These are phyloP conservation scores for Cheilosia grossa DNA, from an alignment of 2,888 invertebrate genomes.

Conservation along the genomic window DNA sequence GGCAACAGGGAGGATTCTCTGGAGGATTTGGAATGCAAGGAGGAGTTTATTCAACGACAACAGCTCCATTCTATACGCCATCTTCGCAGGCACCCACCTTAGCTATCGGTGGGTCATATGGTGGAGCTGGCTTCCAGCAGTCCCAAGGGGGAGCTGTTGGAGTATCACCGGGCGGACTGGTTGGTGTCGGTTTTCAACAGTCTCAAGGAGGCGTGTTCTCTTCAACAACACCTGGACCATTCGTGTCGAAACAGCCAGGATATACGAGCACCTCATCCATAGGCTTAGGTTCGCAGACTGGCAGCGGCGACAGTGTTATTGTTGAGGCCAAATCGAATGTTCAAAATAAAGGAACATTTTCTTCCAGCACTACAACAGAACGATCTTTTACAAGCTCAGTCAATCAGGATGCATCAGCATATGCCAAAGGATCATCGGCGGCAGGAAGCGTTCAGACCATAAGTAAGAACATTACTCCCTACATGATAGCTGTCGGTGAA, in stretches of 20 bases:
- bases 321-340: slow-evolving; percentile 72
- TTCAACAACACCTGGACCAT: slow-evolving; percentile 70
- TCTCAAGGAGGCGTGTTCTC: slow-evolving; percentile 75
- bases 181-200: slow-evolving; percentile 18
- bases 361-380: slow-evolving; percentile 69
- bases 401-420: slow-evolving; percentile 48
- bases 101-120: slow-evolving; percentile 9
- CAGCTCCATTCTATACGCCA: slow-evolving; percentile 48
- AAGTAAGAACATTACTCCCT: slow-evolving; percentile 77
- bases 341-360: slow-evolving; percentile 38
- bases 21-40: slow-evolving; percentile 32
- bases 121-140: slow-evolving; percentile 17
- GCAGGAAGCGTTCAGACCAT: slow-evolving; percentile 74
- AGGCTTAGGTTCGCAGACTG: not conserved
- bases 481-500: slow-evolving; percentile 79
- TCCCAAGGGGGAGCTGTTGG: slow-evolving; percentile 17
- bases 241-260: slow-evolving; percentile 65
- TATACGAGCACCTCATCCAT: slow-evolving; percentile 29
- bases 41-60: slow-evolving; percentile 37
- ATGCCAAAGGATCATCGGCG: slow-evolving; percentile 31
- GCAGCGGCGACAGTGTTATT: slow-evolving; percentile 71
- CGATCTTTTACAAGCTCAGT: slow-evolving; percentile 43
- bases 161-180: slow-evolving; percentile 12
- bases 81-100: slow-evolving; percentile 22
- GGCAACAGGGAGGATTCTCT: not conserved